Evolutionary conservation across 2,888 invertebrate genomes (phyloP).

Genomic region (Drosophila demipolita): DNA sequence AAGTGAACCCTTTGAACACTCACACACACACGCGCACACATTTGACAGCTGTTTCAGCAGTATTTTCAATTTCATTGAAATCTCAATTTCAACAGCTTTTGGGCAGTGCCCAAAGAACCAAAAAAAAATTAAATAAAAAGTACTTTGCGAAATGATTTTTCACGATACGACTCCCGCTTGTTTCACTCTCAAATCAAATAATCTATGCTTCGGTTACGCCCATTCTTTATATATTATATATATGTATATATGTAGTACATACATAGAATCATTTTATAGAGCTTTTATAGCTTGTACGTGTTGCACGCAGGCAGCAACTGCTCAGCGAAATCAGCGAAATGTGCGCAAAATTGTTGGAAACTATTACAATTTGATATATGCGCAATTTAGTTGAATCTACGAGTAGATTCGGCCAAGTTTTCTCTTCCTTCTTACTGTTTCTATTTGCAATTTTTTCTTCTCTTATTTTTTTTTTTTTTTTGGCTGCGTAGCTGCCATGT

Average conservation of each 20-base stretch:
- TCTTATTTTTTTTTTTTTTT: background rate
- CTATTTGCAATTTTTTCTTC: background rate
- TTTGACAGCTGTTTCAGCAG: slow-evolving; percentile 54
- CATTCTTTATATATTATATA: slow-evolving; percentile 22
- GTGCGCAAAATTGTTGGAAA: slow-evolving; percentile 70
- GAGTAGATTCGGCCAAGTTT: slow-evolving; percentile 57
- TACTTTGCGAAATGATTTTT: slow-evolving; percentile 40
- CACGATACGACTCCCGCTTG: slow-evolving; percentile 20
- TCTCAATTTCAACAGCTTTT: slow-evolving; percentile 42
- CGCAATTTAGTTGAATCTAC: slow-evolving; percentile 73
- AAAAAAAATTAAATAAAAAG: slow-evolving; percentile 53
- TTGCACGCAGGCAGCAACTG: slow-evolving; percentile 59
- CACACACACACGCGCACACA: slow-evolving; percentile 2
- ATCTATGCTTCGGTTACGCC: slow-evolving; percentile 48
- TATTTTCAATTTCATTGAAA: slow-evolving; percentile 58
- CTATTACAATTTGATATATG: slow-evolving; percentile 76
- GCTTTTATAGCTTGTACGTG: slow-evolving; percentile 66
- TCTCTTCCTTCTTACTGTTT: slow-evolving; percentile 6
- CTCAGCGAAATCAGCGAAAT: slow-evolving; percentile 63
- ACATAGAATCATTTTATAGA: slow-evolving; percentile 44
- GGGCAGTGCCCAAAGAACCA: slow-evolving; percentile 21
- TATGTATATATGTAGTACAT: slow-evolving; percentile 11
- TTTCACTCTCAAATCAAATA: slow-evolving; percentile 59
- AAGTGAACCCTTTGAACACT: slow-evolving; percentile 48
- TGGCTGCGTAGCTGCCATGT: slow-evolving; percentile 51